A percentile compares a stretch with the other conserved stretches of the same genome.
phyloP scores from a whole-genome alignment of 2,797 vertebrate genomes.

The Philypnodon macrostomus region DNA sequence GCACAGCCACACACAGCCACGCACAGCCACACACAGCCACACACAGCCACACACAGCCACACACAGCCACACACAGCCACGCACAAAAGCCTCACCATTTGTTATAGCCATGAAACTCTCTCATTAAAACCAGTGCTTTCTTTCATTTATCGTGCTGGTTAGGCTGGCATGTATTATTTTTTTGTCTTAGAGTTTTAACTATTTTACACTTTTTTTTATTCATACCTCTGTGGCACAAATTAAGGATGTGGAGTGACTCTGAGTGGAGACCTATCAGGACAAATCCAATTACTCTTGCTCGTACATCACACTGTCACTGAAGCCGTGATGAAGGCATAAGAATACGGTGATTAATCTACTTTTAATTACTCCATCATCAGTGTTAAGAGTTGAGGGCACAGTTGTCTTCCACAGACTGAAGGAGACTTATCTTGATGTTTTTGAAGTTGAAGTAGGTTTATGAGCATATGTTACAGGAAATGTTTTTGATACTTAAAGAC shows the following conservation, averaged over 20 bases:
- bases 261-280: conserved; percentile 8
- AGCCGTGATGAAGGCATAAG: conserved; percentile 36
- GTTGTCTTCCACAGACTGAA: conserved; percentile 31
- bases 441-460: neutral
- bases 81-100: too few relatives aligned
- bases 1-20: too few relatives aligned
- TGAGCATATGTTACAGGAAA: neutral
- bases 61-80: too few relatives aligned
- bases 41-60: too few relatives aligned
- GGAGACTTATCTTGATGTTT: conserved; percentile 26
- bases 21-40: too few relatives aligned
- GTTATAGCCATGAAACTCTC: too few relatives aligned
- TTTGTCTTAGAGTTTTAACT: conserved; percentile 29
- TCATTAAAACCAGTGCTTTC: too few relatives aligned
- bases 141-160: too few relatives aligned
- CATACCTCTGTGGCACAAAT: too few relatives aligned
- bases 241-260: too few relatives aligned
- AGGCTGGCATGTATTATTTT: too few relatives aligned
- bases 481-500: neutral
- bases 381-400: conserved; percentile 37
- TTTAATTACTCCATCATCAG: conserved; percentile 53
- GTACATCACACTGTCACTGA: conserved; percentile 34
- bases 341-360: conserved; percentile 48
- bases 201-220: neutral
- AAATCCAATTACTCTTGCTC: conserved; percentile 28